phyloP scores from a whole-genome alignment of 2,888 invertebrate species.

The Drosophila meridiana region DNA sequence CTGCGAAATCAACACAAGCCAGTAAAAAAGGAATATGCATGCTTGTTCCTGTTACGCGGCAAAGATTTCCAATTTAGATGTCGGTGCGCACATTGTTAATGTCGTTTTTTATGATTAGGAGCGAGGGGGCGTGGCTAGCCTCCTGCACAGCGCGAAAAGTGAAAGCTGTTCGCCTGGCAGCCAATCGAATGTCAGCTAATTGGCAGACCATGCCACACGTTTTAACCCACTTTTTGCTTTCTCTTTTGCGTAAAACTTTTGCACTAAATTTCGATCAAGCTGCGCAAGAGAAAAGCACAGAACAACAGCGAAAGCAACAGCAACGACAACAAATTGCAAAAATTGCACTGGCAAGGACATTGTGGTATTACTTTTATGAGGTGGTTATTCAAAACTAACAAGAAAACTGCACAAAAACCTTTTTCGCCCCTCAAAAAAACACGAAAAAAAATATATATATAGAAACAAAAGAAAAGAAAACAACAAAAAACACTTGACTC shows the following conservation, averaged over 20 bases:
- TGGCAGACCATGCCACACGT: conserved; percentile 49
- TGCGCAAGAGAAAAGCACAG: conserved; percentile 19
- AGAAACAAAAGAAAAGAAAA: conserved; percentile 1
- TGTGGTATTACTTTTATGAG: conserved; percentile 70
- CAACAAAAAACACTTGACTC: conserved; percentile 35
- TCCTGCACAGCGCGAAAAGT: not conserved
- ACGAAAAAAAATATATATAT: not conserved
- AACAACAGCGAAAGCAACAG: conserved; percentile 18
- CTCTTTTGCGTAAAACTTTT: conserved; percentile 36
- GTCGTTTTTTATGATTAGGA: conserved; percentile 57
- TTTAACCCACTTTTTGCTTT: conserved; percentile 33
- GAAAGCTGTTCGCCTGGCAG: conserved; percentile 15
- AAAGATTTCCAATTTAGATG: conserved; percentile 78
- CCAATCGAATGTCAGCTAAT: conserved; percentile 73
- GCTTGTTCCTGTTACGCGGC: conserved; percentile 74
- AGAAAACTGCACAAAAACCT: conserved; percentile 54
- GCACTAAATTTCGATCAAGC: conserved; percentile 59
- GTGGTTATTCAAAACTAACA: conserved; percentile 67
- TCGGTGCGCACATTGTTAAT: conserved; percentile 43
- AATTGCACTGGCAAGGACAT: conserved; percentile 72
- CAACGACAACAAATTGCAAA: conserved; percentile 47
- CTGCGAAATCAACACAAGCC: conserved; percentile 66
- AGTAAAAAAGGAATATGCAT: conserved; percentile 46
- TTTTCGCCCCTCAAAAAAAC: conserved; percentile 7
- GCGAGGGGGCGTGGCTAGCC: conserved; percentile 35